Evolutionary conservation across 2,797 vertebrate genomes (phyloP).

Genomic region (Eulemur mongoz): DNA sequence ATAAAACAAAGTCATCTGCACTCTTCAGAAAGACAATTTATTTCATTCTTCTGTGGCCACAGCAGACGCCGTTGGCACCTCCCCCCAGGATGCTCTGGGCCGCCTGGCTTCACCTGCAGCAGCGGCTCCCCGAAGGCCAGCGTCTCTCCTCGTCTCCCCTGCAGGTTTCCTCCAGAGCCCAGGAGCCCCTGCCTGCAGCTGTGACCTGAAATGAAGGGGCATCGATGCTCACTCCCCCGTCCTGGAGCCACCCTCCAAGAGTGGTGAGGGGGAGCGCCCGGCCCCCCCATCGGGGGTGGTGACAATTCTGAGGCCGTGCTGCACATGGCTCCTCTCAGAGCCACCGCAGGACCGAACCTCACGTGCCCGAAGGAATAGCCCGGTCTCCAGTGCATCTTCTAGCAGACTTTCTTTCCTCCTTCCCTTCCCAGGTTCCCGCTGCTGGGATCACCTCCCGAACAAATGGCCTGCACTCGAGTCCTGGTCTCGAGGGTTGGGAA

Average conservation of each 20-base stretch:
- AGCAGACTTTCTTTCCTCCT: too few relatives aligned
- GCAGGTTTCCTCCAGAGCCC: accelerated
- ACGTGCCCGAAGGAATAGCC: too few relatives aligned
- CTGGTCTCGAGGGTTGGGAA: neutral
- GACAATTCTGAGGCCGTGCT: too few relatives aligned
- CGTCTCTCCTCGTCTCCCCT: neutral
- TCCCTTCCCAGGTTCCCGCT: neutral
- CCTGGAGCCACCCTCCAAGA: too few relatives aligned
- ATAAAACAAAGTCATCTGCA: accelerated
- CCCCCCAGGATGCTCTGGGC: too few relatives aligned
- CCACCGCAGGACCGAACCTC: accelerated
- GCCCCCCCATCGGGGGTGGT: accelerated
- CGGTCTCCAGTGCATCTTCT: accelerated
- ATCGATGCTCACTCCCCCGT: accelerated
- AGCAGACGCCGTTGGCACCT: accelerated
- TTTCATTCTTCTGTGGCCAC: neutral
- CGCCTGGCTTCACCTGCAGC: neutral
- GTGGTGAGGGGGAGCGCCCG: accelerated
- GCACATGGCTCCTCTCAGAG: accelerated
- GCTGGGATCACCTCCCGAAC: too few relatives aligned
- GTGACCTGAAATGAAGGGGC: neutral
- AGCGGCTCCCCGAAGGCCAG: accelerated
- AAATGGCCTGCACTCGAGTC: neutral
- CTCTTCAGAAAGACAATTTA: too few relatives aligned
- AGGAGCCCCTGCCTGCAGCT: neutral